Percentiles rank a stretch among this genome's conserved stretches.
phyloP scores from a whole-genome alignment of 2,888 invertebrate species.

The Drosophila robusta region DNA sequence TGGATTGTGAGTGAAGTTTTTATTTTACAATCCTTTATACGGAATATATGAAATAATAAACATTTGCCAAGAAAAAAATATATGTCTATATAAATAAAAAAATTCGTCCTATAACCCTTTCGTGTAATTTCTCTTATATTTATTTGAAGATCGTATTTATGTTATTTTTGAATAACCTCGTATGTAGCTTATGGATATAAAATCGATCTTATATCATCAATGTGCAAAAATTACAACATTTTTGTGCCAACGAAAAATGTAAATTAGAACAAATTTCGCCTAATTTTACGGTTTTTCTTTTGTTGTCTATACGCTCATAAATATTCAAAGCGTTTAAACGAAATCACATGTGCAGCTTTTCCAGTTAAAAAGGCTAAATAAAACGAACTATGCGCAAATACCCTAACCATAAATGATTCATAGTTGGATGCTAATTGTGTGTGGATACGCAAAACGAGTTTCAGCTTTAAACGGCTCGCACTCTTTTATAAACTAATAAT shows the following conservation, averaged over 20 bases:
- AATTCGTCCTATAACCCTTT: too few species aligned
- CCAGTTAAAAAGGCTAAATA: slow-evolving; percentile 1
- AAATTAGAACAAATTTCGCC: background rate
- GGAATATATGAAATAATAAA: too few species aligned
- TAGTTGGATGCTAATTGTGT: slow-evolving; percentile 43
- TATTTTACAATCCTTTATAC: too few species aligned
- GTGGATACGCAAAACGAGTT: slow-evolving; percentile 47
- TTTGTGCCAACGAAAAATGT: background rate
- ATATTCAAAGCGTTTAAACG: slow-evolving; percentile 3
- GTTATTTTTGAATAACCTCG: too few species aligned
- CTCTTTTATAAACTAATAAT: slow-evolving; percentile 15
- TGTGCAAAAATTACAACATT: background rate
- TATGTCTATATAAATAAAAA: too few species aligned
- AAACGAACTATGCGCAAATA: slow-evolving; percentile 15
- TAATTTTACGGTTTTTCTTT: background rate
- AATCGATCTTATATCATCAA: slow-evolving; percentile 1
- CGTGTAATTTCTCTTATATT: too few species aligned
- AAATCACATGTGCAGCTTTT: slow-evolving; percentile 2
- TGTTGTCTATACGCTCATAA: slow-evolving; percentile 10
- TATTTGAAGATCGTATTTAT: too few species aligned
- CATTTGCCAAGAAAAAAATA: too few species aligned
- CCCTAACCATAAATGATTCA: slow-evolving; percentile 11
- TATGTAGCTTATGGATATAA: too few species aligned
- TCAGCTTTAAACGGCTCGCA: slow-evolving; percentile 20
- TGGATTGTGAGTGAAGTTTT: too few species aligned